Percentiles rank a stretch among this genome's conserved stretches.
These are phyloP conservation scores for Malurus elegans DNA, from an alignment of 2,113 vertebrate species.

Conservation along the genomic window DNA sequence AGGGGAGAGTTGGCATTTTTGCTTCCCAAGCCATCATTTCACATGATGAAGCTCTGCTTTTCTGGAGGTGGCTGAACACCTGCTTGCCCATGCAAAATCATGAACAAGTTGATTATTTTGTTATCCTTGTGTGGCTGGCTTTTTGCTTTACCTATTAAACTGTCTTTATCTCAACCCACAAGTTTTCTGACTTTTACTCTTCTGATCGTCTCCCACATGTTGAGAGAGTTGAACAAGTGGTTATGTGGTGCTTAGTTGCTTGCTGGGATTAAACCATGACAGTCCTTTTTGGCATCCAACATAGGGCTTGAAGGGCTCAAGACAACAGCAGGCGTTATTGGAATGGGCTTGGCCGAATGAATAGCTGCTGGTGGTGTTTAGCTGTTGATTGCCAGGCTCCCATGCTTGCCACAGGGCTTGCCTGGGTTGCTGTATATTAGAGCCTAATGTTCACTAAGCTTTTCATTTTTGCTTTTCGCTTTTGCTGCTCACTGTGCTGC, in stretches of 20 bases:
- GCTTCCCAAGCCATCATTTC: not conserved
- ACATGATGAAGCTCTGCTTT: not conserved
- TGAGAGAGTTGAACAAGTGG: too few relatives aligned
- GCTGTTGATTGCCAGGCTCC: not conserved
- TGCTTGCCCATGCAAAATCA: not conserved
- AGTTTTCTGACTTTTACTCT: not conserved
- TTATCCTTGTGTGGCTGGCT: accelerated
- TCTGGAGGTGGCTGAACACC: not conserved
- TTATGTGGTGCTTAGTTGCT: not conserved
- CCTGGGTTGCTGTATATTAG: not conserved
- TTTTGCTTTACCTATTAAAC: not conserved
- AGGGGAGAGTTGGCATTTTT: not conserved
- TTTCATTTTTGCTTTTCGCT: not conserved
- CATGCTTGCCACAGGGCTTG: not conserved
- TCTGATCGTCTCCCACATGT: not conserved
- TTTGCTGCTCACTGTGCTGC: not conserved
- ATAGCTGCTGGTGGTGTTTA: not conserved
- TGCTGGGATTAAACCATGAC: not conserved
- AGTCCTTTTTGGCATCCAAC: not conserved
- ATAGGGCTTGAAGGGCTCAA: not conserved
- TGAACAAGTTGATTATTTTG: not conserved
- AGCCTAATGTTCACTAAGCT: too few relatives aligned
- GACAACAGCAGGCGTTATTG: not conserved
- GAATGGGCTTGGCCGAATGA: not conserved
- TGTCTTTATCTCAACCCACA: not conserved